Base-by-base conservation (phyloP, 1,140 invertebrate species). In the Zaprionus capensis region DNA sequence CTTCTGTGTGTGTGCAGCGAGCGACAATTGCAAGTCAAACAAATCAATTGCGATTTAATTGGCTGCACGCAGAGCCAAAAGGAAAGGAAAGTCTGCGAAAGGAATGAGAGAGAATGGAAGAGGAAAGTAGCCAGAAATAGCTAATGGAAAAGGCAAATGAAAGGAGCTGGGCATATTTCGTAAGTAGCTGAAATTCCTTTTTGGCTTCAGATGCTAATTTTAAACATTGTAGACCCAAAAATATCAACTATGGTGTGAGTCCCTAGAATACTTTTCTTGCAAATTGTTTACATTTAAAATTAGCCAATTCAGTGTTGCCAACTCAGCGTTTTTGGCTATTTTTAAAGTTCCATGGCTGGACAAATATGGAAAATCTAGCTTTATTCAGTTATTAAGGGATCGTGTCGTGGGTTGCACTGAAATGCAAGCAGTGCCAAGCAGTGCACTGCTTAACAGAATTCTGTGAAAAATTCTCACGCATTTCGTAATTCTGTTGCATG, bases 11-110 rank as follows among this genome's bases (percentile, higher is more conserved):
- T 53, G 49, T 58, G 55, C 24, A 51, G 28, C 9, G 31, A 11
- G 9, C 20, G 28, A 28, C 62, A 65, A 67, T 11, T 67, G 56
- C 56, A 61, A 61, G 59, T 36, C 36, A 63, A 67, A 73, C 70
- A 77, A 77, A 73, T 73, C 71, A 77, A 77, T 73, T 63, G 71
- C 9, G 20, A 67, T 77, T 68, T 73, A 73, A 77, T 73, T 73
- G 73, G 75, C 28, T 57, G 58, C 34, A 58, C 38, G 51, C 31
- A 44, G 56, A 34, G 57, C 63, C 70, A 59, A 77, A 67, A 41
- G 66, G 31, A 62, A 67, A 57, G 24, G 14, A 22, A 14, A 12
- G 53, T 15, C 22, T 57, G 17, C 14, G 5, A 49, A 36, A 22
- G 28, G 28, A 5, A 4, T 28, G 14, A 44, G 20, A 2, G 22